phyloP scores from a whole-genome alignment of 2,797 vertebrate species.

The Ambastaia sidthimunki region DNA sequence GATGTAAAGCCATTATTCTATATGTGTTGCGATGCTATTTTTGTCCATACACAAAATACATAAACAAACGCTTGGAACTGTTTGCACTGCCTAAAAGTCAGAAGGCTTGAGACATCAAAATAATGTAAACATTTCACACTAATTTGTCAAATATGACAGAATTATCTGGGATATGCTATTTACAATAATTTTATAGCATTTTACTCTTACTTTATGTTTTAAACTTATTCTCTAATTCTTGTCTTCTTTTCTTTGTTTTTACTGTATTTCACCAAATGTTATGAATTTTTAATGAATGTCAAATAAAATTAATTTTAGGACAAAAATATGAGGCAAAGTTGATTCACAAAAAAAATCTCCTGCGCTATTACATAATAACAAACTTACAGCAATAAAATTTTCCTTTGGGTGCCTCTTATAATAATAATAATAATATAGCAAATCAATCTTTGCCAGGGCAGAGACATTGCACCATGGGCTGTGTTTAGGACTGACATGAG shows the following conservation, averaged over 20 bases:
- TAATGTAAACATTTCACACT: neutral
- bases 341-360: neutral
- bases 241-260: neutral
- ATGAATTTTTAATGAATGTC: too few relatives aligned
- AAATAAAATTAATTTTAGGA: neutral
- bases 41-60: too few relatives aligned
- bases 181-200: too few relatives aligned
- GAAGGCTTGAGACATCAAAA: neutral
- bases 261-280: neutral
- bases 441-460: conserved; percentile 7
- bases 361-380: neutral
- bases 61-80: too few relatives aligned
- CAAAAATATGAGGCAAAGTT: neutral
- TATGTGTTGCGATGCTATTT: too few relatives aligned
- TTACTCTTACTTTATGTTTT: neutral
- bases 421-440: neutral
- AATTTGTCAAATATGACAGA: too few relatives aligned
- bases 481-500: conserved; percentile 34
- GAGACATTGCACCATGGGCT: conserved; percentile 1
- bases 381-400: neutral
- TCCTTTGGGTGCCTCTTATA: neutral
- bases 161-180: too few relatives aligned
- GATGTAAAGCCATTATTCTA: too few relatives aligned
- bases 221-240: neutral
- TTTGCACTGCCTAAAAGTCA: neutral